Percentiles rank a stretch among this genome's conserved stretches.
Evolutionary conservation across 2,113 vertebrate species (phyloP).

Genomic region (Turdus rufiventris): DNA sequence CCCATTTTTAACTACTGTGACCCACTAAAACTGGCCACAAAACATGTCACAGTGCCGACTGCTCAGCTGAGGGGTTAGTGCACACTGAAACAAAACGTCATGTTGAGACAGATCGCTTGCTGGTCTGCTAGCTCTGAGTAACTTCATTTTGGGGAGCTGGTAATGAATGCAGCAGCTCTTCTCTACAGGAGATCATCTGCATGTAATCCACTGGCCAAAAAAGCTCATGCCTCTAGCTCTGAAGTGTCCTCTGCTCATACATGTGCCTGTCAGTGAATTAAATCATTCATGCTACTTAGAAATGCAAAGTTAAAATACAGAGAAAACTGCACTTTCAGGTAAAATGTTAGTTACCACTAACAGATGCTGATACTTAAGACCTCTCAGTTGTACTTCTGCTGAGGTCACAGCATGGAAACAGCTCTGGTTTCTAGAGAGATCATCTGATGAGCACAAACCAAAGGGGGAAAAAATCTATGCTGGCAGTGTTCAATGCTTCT

Average conservation of each 20-base stretch:
- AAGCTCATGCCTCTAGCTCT: background rate
- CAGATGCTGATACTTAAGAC: background rate
- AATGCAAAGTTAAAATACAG: background rate
- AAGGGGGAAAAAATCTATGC: background rate
- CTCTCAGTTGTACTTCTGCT: background rate
- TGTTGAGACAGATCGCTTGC: background rate
- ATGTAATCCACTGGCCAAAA: background rate
- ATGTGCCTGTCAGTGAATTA: background rate
- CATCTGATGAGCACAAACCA: background rate
- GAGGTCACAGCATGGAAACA: background rate
- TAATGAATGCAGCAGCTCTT: background rate
- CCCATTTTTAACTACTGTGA: background rate
- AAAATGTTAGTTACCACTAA: background rate
- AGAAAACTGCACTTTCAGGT: background rate
- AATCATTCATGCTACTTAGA: background rate
- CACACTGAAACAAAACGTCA: background rate
- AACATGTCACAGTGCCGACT: accelerated
- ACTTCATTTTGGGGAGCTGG: background rate
- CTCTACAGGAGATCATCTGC: background rate
- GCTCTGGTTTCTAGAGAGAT: constrained; percentile 33
- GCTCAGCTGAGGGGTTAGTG: background rate
- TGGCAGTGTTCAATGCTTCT: background rate
- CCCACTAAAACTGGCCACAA: background rate
- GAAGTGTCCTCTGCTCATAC: background rate
- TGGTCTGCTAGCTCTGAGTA: background rate